Base-by-base conservation (phyloP, 2,888 invertebrate genomes). In the Ectemnius cavifrons region DNA sequence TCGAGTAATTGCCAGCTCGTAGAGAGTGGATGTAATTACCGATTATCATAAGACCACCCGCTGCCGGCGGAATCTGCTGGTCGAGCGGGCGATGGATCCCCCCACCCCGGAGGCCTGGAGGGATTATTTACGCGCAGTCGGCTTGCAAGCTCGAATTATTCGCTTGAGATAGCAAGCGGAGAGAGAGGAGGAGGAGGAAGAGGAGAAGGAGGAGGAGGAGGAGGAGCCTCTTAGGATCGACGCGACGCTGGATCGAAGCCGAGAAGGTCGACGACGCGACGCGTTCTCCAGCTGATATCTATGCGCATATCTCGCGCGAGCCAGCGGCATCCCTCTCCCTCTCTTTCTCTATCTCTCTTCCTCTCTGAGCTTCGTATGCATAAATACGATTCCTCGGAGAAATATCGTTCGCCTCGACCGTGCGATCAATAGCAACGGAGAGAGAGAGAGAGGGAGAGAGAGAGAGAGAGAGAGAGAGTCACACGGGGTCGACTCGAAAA, bases 291-390 rank as follows among this genome's bases (percentile, higher is more conserved):
- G 69, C 75, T 68, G 75, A 74, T 87, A 88, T 87, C 88, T 87
- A 87, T 86, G 88, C 86, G 81, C 81, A 85, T 85, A 88, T 86
- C 86, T 87, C 75, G 70, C 46, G 63, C 74, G 58, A 67, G 73
- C 71, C 68, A 57, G 13, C 49, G 49, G 14, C 49, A 0, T 73
- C 76, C 72, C 70, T 64, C 61, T 37, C 28, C 2, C 28, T 37
- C 28, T 37, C 28, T 8, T 4, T 37, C 28, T 37, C 28, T 37
- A 2, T 37, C 28, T 37, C 28, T 37, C 28, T 37, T 8, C 0
- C 28, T 37, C 28, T 37, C 28, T 37, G 2, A 37, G 73, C 59
- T 73, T 77, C 79, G 79, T 81, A 82, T 83, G 81, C 84, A 86
- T 84, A 85, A 81, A 76, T 78, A 75, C 71, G 70, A 73, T 73